phyloP scores from a whole-genome alignment of 2,797 vertebrate genomes.

The Phylloscopus collybita region DNA sequence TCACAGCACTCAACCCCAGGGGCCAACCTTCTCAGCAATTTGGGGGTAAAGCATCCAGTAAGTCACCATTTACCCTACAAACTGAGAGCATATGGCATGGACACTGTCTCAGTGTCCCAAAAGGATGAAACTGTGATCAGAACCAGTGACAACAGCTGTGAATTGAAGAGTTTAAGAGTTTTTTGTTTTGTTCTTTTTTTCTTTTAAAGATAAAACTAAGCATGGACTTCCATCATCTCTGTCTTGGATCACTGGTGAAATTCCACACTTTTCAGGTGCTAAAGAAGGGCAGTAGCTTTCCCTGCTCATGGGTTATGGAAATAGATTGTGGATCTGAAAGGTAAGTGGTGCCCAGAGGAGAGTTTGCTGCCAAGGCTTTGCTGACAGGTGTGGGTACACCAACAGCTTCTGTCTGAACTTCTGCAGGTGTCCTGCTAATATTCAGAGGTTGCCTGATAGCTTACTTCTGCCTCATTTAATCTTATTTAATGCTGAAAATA shows the following conservation, averaged over 20 bases:
- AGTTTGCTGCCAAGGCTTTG: neutral
- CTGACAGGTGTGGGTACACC: neutral
- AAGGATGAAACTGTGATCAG: neutral
- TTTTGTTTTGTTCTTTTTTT: neutral
- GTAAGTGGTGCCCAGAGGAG: neutral
- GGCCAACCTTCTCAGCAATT: no score
- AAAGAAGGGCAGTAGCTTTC: neutral
- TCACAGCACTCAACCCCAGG: rapidly evolving
- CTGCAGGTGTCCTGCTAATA: neutral
- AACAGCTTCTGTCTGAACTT: neutral
- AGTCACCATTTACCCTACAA: neutral
- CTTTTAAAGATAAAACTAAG: neutral
- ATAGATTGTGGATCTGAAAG: neutral
- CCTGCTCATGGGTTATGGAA: neutral
- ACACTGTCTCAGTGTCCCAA: neutral
- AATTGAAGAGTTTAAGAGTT: neutral
- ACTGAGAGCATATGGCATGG: neutral
- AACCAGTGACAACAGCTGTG: neutral
- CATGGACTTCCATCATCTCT: rapidly evolving
- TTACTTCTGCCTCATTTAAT: conserved; percentile 2
- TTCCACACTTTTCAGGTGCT: neutral
- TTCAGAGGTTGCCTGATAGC: neutral
- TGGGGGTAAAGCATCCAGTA: neutral
- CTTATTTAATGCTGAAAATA: neutral
- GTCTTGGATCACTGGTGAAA: neutral